These are phyloP conservation scores for Augochlora pura DNA, from an alignment of 1,140 invertebrate genomes.

Conservation along the genomic window DNA sequence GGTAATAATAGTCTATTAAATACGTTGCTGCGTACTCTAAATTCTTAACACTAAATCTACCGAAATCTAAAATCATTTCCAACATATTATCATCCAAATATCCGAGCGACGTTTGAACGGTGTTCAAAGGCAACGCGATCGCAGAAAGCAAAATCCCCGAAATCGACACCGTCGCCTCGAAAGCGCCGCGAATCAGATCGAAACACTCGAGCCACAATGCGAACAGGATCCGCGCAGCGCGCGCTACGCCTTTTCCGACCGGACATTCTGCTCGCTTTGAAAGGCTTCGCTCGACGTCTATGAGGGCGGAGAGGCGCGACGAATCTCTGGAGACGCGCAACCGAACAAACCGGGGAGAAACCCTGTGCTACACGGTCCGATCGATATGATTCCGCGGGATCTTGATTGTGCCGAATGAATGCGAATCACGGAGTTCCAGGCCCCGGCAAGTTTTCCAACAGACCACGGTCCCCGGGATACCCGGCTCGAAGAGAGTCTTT, in stretches of 20 bases:
- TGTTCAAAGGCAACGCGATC: no score
- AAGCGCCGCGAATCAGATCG: no score
- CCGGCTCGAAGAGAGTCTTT: no score
- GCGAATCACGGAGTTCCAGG: not conserved
- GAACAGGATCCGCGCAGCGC: not conserved
- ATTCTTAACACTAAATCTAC: no score
- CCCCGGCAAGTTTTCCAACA: not conserved
- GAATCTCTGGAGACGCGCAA: not conserved
- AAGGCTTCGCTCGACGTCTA: not conserved
- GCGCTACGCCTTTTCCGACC: no score
- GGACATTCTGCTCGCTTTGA: not conserved
- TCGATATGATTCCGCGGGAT: slow-evolving; percentile 26
- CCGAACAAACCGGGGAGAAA: not conserved
- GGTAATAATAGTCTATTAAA: no score
- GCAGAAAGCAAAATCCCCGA: no score
- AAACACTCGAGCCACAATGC: not conserved
- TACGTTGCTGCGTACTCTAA: no score
- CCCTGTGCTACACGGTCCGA: not conserved
- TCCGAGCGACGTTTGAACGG: no score
- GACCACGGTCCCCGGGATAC: not conserved
- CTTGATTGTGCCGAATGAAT: slow-evolving; percentile 6
- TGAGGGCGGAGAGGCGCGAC: not conserved
- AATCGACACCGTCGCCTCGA: no score
- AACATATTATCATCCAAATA: no score
- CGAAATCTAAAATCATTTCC: no score